Evolutionary conservation across 1,140 invertebrate species (phyloP).

Genomic region (Trissolcus basalis): DNA sequence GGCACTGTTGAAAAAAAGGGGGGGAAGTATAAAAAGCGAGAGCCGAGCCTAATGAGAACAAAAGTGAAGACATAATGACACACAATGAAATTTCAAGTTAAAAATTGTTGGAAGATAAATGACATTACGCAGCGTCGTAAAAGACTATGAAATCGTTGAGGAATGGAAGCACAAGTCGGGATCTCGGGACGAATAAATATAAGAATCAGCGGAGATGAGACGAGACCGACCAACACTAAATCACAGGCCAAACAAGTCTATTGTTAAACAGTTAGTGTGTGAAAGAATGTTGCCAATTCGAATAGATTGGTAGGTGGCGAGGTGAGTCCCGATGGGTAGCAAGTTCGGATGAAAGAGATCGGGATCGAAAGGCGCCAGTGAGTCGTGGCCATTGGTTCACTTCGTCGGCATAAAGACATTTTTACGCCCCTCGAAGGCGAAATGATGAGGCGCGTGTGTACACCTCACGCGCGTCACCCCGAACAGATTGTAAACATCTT

Average conservation of each 20-base stretch:
- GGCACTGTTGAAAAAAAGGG: not conserved
- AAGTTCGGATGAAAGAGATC: slow-evolving; percentile 50
- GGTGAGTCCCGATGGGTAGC: slow-evolving; percentile 25
- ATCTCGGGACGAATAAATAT: slow-evolving; percentile 43
- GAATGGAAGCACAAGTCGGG: slow-evolving; percentile 32
- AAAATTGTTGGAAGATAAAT: slow-evolving; percentile 65
- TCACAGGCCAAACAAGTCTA: slow-evolving; percentile 72
- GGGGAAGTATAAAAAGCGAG: no score
- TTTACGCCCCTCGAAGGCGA: slow-evolving; percentile 29
- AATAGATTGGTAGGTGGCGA: slow-evolving; percentile 59
- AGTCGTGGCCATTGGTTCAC: slow-evolving; percentile 57
- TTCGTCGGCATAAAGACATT: slow-evolving; percentile 40
- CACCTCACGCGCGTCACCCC: slow-evolving; percentile 27
- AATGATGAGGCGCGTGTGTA: slow-evolving; percentile 33
- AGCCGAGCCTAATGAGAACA: slow-evolving; percentile 26
- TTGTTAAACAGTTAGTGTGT: slow-evolving; percentile 72
- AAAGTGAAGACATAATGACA: slow-evolving; percentile 39
- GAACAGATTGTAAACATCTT: slow-evolving; percentile 47
- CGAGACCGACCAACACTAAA: slow-evolving; percentile 64
- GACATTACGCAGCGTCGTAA: slow-evolving; percentile 44
- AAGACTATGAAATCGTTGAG: slow-evolving; percentile 22
- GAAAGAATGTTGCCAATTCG: slow-evolving; percentile 72
- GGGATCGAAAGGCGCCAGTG: slow-evolving; percentile 67
- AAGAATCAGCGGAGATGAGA: slow-evolving; percentile 56
- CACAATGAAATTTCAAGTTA: slow-evolving; percentile 54